Evolutionary conservation across 2,113 vertebrate species (phyloP), one percentile per base, ranked within the genome.

Genomic region (Eira barbara): DNA sequence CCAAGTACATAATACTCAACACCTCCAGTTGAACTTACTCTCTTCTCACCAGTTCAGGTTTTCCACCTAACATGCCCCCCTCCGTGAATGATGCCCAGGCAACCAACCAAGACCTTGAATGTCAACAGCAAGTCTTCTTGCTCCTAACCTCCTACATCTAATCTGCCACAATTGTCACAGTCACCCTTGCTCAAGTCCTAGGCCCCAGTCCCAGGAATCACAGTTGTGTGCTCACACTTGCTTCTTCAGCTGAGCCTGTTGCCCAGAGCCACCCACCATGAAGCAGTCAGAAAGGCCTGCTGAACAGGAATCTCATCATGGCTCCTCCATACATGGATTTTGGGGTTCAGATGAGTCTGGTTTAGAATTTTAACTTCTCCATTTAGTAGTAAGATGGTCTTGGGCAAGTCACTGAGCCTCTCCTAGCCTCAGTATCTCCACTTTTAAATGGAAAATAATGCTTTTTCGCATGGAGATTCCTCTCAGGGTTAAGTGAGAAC

Each of bases 401-500:
- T 89, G n/a, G 13, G 20, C 13, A 90, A 92, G n/a, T 76, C 15
- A 69, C 2, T 52, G n/a, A 59, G 74, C 9, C 21, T 47, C 25
- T 91, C 15, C 82, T 57, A 61, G 82, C 45, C n/a, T 91, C 42
- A 34, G 6, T 20, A 80, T 52, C 52, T 71, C 86, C 27, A 86
- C 69, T 76, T 85, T 67, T 57, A 97, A 76, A 91, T 67, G 57
- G 36, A 89, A 92, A 96, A 79, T 14, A 25, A 39, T 61, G 14
- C 3, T 55, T 96, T 92, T 52, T 57, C 42, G 78, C 78, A 79
- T 45, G 17, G 39, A 89, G 25, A 87, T 96, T 63, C 55, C 2
- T 15, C 45, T 89, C 31, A 86, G 20, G 49, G 84, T 94, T 65
- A 94, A 96, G 79, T 65, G 17, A 90, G 52, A 96, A 94, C 90